Evolutionary conservation across 2,113 vertebrate genomes (phyloP), one percentile per base, ranked within the genome.

Genomic region (Sterrhoptilus dennistouni): DNA sequence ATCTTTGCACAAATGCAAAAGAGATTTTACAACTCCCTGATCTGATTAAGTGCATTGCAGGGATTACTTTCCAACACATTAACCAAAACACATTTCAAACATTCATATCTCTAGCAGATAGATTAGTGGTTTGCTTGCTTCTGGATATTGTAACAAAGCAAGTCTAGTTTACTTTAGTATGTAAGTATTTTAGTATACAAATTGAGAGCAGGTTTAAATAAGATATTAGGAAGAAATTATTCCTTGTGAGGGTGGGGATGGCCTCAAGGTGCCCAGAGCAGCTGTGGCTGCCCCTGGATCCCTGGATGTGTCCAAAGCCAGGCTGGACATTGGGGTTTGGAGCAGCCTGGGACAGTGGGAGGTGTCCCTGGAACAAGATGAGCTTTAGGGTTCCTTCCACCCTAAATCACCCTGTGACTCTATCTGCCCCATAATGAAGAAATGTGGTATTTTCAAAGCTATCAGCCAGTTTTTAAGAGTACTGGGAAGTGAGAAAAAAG

Each of bases 301-400:
- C n/a, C 61, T 47, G n/a, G 20, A 0, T 68, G 29, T 49, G 40
- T 0, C 63, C 54, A 25, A 83, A 47, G 47, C 29, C 61, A 83
- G 54, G 29, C 0, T 90, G 79, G 69, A 21, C 5, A 38, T 12
- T 38, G 0, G 52, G 59, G 33, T 14, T 74, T 2, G 78, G 40
- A 77, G 31, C 35, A 69, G 0, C 54, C 2, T 61, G 4, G 35
- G 79, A 31, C 0, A 27, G 35, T 33, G 49, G 35, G 0, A 77
- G 47, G 22, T 42, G 47, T 35, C 35, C 35, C 85, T 64, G 54
- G 47, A 3, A 69, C 0, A 0, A 8, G 7, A 69, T 42, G 49
- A 20, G 18, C 14, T 77, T 49, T 63, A 42, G 7, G 4, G 21
- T 33, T 35, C 28, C 6, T 83, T 42, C 54, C 12, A 83, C 1